Base-by-base conservation (phyloP, 2,113 vertebrate species). In the Xyliphius kryptos region DNA sequence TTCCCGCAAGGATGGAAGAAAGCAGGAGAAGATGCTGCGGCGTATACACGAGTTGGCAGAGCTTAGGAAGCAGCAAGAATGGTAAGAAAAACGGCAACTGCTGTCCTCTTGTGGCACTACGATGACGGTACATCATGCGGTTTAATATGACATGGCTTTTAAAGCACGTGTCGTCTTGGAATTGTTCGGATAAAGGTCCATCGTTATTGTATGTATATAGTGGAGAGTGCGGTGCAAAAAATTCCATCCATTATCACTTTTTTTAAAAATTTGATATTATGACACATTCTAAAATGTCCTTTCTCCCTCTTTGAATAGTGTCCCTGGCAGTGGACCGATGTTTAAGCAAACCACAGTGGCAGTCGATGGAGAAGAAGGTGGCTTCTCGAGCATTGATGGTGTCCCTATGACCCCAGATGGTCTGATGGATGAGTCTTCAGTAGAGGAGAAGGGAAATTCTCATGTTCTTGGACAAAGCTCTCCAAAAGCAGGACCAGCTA, bases 271-370 rank as follows among this genome's bases (percentile, higher is more conserved):
- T n/a, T n/a, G n/a, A n/a, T n/a, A n/a, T n/a, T n/a, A n/a, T n/a
- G n/a, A n/a, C n/a, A n/a, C n/a, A n/a, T n/a, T n/a, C n/a, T n/a
- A n/a, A n/a, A n/a, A n/a, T n/a, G n/a, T 14, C 9, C 26, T 7
- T 19, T 16, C 4, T 41, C 20, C 32, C 37, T 5, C 17, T 36
- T 63, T 53, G 59, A 79, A 1, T 75, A 98, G 95, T 3, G 93
- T 93, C 56, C 91, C 90, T 64, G 96, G 95, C 61, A 98, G 93
- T 20, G 96, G 96, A 1, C 96, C 96, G 16, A 98, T 97, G 94
- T 98, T 98, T 84, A 91, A 91, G 85, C 85, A 93, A n/a, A 95
- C 93, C 66, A 98, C 93, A 0, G 91, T 98, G 70, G 92, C 90
- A 48, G 83, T 97, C 63, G 96, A 97, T 2, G 93, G 93, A 69